Evolutionary conservation across 2,888 invertebrate species (phyloP), one percentile per base, ranked within the genome.

Genomic region (Ctenicera cuprea): DNA sequence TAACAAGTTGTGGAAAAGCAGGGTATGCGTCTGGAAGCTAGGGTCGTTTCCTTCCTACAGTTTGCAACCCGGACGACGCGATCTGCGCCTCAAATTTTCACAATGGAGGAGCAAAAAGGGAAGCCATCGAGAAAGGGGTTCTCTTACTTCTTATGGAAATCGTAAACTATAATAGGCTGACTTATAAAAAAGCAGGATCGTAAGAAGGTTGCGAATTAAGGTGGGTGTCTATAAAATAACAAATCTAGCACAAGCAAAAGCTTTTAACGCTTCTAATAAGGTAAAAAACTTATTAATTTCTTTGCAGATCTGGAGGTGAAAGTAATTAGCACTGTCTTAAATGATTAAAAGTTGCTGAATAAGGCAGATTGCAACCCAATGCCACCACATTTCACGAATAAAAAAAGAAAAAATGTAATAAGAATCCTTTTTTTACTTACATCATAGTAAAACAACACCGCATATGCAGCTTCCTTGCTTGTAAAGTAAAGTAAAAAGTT

Each of bases 111-210:
- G 54, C 54, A 54, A 54, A 45, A 54, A 45, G 18, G 9, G 50
- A 61, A 61, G 12, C 43, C 30, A 50, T 61, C 48, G 61, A 14
- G 8, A 59, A 68, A 61, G 45, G 61, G 59, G 59, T 59, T 14
- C 57, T 59, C 57, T 50, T 22, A 61, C 45, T 68, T 68, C 68
- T 68, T 68, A 68, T 68, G 68, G 68, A 68, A 68, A 68, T 68
- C 68, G 61, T 59, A 59, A 68, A 68, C 68, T 61, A 68, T 68
- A 68, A 68, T 68, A 68, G 61, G 20, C 59, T 5, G 30, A 61
- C 59, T 68, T 61, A 68, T 68, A 61, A 68, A 68, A 43, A 26
- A 61, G 37, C 45, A 30, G 30, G 43, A 22, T 43, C 33, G 43
- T 45, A 54, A 50, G 48, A 61, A 37, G 45, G 30, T 33, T 48